Evolutionary conservation across 2,888 invertebrate species (phyloP).

Genomic region (Pristionchus arcanus): DNA sequence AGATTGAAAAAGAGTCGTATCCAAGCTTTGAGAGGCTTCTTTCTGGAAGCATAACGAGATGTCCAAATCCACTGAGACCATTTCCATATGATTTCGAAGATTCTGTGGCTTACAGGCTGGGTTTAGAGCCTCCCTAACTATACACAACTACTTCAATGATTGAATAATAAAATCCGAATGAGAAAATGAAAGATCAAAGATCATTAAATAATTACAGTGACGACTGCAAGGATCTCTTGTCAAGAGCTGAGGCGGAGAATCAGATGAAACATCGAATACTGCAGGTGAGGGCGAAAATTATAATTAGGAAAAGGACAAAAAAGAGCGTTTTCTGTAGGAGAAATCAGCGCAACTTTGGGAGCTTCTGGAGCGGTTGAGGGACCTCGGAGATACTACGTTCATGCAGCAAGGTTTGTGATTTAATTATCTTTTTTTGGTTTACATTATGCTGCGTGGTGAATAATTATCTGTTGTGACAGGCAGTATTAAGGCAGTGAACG

Average conservation of each 20-base stretch:
- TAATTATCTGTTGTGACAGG: background rate
- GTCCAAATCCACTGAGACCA: background rate
- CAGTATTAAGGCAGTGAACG: background rate
- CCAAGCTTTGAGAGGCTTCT: slow-evolving; percentile 7
- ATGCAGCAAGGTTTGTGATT: slow-evolving; percentile 66
- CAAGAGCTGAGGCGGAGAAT: slow-evolving; percentile 70
- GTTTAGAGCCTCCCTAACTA: background rate
- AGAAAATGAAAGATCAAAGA: background rate
- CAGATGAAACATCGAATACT: slow-evolving; percentile 61
- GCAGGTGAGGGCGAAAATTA: background rate
- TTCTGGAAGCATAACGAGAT: background rate
- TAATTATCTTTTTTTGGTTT: background rate
- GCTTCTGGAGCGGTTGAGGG: slow-evolving; percentile 71
- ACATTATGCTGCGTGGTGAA: background rate
- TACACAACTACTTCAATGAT: background rate
- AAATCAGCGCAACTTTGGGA: slow-evolving; percentile 77
- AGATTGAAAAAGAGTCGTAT: background rate
- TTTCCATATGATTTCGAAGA: background rate
- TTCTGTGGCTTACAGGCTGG: background rate
- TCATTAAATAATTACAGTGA: slow-evolving; percentile 57
- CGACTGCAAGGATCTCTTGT: slow-evolving; percentile 65
- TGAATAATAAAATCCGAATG: too few relatives aligned
- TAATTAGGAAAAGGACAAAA: background rate
- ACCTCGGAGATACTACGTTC: slow-evolving; percentile 70
- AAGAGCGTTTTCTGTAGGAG: slow-evolving; percentile 58